Evolutionary conservation across 2,888 invertebrate species (phyloP).

Genomic region (Mesodorylaimus sp.): DNA sequence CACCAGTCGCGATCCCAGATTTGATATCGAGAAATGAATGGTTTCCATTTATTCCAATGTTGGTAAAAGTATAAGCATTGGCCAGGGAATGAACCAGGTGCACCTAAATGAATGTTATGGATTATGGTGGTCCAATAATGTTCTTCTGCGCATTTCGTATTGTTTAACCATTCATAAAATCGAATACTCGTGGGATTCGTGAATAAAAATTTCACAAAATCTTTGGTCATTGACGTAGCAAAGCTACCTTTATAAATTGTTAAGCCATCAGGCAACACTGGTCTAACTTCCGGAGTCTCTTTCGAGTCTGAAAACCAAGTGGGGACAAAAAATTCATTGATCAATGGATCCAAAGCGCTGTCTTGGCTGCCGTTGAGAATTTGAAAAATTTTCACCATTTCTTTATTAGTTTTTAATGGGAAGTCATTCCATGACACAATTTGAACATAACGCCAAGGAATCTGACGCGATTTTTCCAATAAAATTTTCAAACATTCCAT

Average conservation of each 20-base stretch:
- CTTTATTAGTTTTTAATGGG: not conserved
- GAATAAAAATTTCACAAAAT: conserved; percentile 27
- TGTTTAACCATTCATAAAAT: conserved; percentile 25
- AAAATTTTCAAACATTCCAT: too few species aligned
- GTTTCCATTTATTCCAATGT: too few species aligned
- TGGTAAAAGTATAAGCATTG: too few species aligned
- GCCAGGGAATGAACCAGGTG: conserved; percentile 1
- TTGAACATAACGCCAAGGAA: not conserved
- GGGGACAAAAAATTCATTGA: too few species aligned
- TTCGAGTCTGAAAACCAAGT: too few species aligned
- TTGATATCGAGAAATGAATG: too few species aligned
- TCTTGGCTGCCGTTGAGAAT: not conserved
- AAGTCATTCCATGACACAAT: not conserved
- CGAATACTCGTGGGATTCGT: conserved; percentile 18
- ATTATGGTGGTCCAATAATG: conserved; percentile 31
- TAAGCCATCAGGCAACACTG: not conserved
- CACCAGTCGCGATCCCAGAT: too few species aligned
- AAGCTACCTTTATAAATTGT: conserved; percentile 20
- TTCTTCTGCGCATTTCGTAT: conserved; percentile 27
- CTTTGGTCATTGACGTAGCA: conserved; percentile 28
- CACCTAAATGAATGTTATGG: conserved; percentile 18
- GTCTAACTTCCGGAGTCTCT: too few species aligned
- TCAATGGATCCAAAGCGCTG: too few species aligned
- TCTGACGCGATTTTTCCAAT: too few species aligned
- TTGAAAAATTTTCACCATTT: not conserved